Conservation (phyloP, 2,888 invertebrate genomes). For the Drepanosiphum platanoidis region DNA sequence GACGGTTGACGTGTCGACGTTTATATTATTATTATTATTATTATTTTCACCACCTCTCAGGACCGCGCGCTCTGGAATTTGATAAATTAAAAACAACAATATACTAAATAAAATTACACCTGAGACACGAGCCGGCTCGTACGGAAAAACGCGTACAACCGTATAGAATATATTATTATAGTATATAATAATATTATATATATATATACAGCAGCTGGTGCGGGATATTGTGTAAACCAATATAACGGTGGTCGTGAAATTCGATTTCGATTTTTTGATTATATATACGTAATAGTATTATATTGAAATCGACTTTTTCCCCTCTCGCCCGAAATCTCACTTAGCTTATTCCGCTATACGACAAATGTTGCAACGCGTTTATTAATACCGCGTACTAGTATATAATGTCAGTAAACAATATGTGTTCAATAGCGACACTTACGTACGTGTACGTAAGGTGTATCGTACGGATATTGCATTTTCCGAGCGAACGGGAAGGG, state of each 20-base stretch:
- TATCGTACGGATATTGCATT: no score
- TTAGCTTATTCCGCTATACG: no score
- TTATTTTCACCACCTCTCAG: neutral
- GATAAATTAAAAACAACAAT: neutral
- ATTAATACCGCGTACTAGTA: no score
- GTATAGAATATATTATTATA: neutral
- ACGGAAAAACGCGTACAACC: neutral
- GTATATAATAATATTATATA: neutral
- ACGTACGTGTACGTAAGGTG: no score
- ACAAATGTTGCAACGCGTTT: neutral
- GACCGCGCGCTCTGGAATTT: neutral
- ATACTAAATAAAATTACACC: no score
- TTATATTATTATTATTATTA: constrained; percentile 10
- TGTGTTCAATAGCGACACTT: no score
- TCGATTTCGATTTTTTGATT: neutral
- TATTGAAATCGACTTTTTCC: no score
- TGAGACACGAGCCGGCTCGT: no score
- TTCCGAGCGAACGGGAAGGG: no score
- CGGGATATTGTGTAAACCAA: neutral
- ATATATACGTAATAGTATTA: neutral
- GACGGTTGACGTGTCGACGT: constrained; percentile 13
- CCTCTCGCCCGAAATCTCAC: no score
- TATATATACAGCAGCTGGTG: neutral
- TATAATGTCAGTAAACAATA: neutral
- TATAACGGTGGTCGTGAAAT: neutral